These are phyloP conservation scores for Oreochromis tanganicae DNA, from an alignment of 2,113 vertebrate species.

Conservation along the genomic window DNA sequence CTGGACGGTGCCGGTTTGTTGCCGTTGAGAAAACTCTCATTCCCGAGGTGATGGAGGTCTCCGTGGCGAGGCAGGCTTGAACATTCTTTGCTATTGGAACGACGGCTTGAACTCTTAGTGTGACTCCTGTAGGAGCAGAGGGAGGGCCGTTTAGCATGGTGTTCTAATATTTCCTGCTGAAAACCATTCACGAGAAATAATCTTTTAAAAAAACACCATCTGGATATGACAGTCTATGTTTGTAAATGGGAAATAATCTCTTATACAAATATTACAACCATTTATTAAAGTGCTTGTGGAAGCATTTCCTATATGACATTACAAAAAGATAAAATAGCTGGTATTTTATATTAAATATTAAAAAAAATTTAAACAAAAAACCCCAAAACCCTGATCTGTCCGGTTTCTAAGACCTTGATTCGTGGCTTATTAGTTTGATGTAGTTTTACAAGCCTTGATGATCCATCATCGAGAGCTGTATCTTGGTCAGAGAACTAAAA, in stretches of 20 bases:
- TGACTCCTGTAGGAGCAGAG: conserved; percentile 77
- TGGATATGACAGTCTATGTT: background rate
- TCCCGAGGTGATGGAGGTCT: conserved; percentile 84
- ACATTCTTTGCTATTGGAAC: conserved; percentile 92
- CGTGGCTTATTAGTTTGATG: background rate
- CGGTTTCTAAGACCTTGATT: background rate
- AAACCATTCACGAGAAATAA: background rate
- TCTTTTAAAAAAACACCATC: background rate
- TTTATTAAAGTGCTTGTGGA: background rate
- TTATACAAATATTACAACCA: background rate
- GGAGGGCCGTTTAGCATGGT: background rate
- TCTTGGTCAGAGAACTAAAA: background rate
- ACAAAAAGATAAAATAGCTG: background rate
- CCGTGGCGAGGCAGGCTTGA: conserved; percentile 88
- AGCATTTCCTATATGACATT: background rate
- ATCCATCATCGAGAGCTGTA: background rate
- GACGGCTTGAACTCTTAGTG: conserved; percentile 87
- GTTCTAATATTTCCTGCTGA: background rate
- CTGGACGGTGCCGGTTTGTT: conserved; percentile 82
- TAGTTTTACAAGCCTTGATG: background rate
- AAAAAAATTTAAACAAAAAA: accelerated
- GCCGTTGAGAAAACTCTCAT: conserved; percentile 91
- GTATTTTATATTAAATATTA: background rate
- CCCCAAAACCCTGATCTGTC: background rate
- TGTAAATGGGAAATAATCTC: background rate